A percentile compares a stretch with the other conserved stretches of the same genome.
These are phyloP conservation scores for Tautogolabrus adspersus DNA, from an alignment of 2,113 vertebrate genomes.

Conservation along the genomic window DNA sequence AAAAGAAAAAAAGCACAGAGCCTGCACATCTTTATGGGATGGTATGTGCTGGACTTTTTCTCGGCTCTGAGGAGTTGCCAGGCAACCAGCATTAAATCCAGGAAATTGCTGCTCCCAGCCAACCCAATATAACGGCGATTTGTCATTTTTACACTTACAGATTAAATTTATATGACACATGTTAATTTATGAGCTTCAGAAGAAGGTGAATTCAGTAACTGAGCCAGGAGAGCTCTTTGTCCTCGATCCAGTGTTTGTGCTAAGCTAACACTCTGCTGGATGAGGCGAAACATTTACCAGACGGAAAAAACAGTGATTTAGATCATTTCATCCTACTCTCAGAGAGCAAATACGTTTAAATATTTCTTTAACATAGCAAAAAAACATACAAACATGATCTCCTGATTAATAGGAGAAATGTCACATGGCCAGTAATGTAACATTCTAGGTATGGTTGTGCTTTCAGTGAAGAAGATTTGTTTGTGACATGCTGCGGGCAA, in stretches of 20 bases:
- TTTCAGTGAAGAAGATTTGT: too few relatives aligned
- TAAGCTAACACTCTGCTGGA: background rate
- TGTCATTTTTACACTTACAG: slow-evolving; percentile 2
- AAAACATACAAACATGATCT: background rate
- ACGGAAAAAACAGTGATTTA: background rate
- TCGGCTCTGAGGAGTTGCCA: slow-evolving; percentile 1
- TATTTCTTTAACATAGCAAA: background rate
- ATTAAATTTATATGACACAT: slow-evolving; percentile 1
- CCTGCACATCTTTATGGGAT: background rate
- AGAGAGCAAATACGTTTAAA: background rate
- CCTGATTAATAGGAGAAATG: background rate
- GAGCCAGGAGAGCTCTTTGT: background rate
- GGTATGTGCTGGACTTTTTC: background rate
- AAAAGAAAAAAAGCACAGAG: background rate
- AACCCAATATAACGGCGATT: background rate
- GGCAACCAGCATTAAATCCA: background rate
- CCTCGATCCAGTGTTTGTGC: background rate
- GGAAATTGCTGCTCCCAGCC: background rate
- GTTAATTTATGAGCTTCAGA: background rate
- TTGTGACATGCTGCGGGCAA: too few relatives aligned
- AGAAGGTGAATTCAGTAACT: background rate
- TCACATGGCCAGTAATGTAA: background rate
- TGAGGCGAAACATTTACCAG: background rate
- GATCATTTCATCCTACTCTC: background rate
- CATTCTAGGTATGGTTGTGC: too few relatives aligned